Conservation (phyloP, 2,113 vertebrate species). For the Sapajus apella region DNA sequence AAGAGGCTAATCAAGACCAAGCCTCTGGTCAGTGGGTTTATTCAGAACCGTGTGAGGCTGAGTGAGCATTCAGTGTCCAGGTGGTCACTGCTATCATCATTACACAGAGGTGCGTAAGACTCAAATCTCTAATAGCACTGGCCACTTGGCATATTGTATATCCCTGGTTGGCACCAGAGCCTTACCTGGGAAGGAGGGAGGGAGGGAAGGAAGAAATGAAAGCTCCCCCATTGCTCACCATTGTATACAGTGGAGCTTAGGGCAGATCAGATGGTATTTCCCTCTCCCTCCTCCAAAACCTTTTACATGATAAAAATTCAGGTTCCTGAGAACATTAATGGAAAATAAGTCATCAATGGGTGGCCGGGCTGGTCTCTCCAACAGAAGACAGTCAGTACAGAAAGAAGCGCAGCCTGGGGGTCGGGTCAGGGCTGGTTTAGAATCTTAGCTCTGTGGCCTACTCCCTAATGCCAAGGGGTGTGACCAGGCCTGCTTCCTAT, state of each 20-base stretch:
- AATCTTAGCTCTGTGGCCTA: neutral
- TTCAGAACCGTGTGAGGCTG: neutral
- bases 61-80: neutral
- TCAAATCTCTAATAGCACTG: neutral
- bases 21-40: neutral
- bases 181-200: neutral
- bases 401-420: too few species aligned
- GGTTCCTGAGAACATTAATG: neutral
- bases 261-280: too few species aligned
- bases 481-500: neutral
- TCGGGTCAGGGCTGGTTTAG: neutral
- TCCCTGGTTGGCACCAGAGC: neutral
- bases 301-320: neutral
- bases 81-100: neutral
- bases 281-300: neutral
- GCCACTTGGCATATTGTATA: neutral
- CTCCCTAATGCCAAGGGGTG: neutral
- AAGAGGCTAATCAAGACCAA: neutral
- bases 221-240: neutral
- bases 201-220: neutral
- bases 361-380: too few species aligned
- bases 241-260: rapidly evolving
- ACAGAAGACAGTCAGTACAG: rapidly evolving
- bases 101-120: neutral
- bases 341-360: neutral